Evolutionary conservation across 2,888 invertebrate species (phyloP).

Genomic region (Agriotes lineatus): DNA sequence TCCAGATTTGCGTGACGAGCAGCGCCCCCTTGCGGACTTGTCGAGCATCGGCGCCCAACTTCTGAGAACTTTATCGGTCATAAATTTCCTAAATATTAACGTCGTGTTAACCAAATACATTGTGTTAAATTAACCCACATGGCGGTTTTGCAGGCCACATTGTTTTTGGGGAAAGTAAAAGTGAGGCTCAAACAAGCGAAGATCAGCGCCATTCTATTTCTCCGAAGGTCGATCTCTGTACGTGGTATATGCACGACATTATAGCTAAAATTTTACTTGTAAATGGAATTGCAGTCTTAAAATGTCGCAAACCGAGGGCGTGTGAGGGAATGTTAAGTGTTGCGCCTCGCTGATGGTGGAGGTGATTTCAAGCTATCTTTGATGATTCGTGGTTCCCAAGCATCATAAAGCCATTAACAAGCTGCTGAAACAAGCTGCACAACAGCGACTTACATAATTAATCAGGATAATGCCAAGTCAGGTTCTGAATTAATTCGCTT

Average conservation of each 20-base stretch:
- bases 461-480: not conserved
- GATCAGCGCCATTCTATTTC: not conserved
- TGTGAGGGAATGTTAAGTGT: conserved; percentile 7
- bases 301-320: conserved; percentile 16
- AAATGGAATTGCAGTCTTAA: conserved; percentile 6
- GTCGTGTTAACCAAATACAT: not conserved
- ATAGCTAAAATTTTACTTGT: conserved; percentile 18
- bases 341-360: not conserved
- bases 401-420: not conserved
- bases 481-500: not conserved
- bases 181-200: not conserved
- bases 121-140: too few species aligned
- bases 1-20: conserved; percentile 29
- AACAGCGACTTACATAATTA: not conserved
- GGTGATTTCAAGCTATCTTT: not conserved
- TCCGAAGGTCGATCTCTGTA: not conserved
- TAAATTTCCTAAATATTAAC: not conserved
- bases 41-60: not conserved
- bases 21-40: not conserved
- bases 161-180: conserved; percentile 3
- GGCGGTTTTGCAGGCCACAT: not conserved
- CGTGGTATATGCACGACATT: not conserved
- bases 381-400: not conserved
- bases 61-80: not conserved
- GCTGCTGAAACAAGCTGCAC: not conserved